Base-by-base conservation (phyloP, 2,888 invertebrate species). In the Pollenia labialis region DNA sequence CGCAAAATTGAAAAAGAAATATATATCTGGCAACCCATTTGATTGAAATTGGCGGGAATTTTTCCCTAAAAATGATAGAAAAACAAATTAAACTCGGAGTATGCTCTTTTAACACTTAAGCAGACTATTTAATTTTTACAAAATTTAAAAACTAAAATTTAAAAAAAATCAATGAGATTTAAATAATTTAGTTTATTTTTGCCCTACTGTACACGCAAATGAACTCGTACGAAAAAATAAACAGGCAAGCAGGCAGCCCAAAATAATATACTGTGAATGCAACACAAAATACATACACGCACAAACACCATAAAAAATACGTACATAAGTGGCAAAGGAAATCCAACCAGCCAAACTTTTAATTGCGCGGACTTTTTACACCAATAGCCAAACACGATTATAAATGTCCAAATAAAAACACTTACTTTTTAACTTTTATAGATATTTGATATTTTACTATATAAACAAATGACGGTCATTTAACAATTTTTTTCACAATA, bases 141-240 rank as follows among this genome's bases (percentile, higher is more conserved):
- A 60, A 14, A 14, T 52, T 2, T 4, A 40, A 42, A 52, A 52
- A 10, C 18, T n/a, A 11, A 18, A 16, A 2, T 64, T 42, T 23
- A 18, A 52, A 52, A n/a, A n/a, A 42, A 54, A n/a, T 10, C 18
- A 44, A 54, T 7, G 9, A 56, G 14, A 56, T 50, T 60, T 79
- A 9, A 64, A 62, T 23, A 52, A 16, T 76, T 52, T 80, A 81
- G 79, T 74, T 74, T 87, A 82, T 83, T 74, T 84, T 81, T 85
- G 81, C 88, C 88, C 88, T 88, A 89, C 89, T 89, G 89, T 89
- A 89, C 89, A 74, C 74, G 23, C 12, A 58, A 48, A 48, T 54
- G 10, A 79, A 64, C 56, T 75, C 42, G 23, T 42, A 48, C 48
- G 12, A 74, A 71, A 69, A 64, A 56, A 44, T 32, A 46, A 10